Conservation (phyloP, 2,797 vertebrate species). For the Sandelia bainsii region DNA sequence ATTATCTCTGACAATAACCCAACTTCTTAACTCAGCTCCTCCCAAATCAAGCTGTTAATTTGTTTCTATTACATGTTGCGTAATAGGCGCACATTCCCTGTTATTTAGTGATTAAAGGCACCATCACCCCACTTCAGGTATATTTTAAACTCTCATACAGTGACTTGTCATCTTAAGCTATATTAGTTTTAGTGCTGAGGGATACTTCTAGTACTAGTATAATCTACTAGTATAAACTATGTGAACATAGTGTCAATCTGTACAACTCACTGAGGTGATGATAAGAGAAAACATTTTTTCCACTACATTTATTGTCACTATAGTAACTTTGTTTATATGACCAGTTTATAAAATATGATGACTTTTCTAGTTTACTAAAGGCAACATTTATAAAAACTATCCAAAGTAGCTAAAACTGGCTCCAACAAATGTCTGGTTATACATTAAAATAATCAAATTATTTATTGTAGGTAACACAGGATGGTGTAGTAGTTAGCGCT, state of each 20-base stretch:
- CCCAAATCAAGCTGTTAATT: slow-evolving; percentile 29
- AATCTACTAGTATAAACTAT: neutral
- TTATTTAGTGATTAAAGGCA: slow-evolving; percentile 27
- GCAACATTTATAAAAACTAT: no score
- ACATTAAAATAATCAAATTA: neutral
- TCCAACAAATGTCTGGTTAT: neutral
- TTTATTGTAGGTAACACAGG: no score
- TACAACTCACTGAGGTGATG: neutral
- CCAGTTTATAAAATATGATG: neutral
- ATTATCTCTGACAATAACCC: slow-evolving; percentile 57
- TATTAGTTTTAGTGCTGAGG: neutral
- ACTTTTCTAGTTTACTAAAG: neutral
- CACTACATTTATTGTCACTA: neutral
- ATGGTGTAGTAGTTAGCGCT: no score
- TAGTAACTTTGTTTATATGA: neutral
- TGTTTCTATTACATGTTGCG: slow-evolving; percentile 40
- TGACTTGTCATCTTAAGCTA: slow-evolving; percentile 10
- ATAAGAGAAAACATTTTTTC: neutral
- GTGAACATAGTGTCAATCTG: neutral
- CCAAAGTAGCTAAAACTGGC: no score
- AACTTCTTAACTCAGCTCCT: slow-evolving; percentile 39
- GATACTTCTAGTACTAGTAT: neutral
- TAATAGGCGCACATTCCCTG: slow-evolving; percentile 47
- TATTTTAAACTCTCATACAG: neutral
- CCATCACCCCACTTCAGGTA: neutral